Base-by-base conservation (phyloP, 2,797 vertebrate genomes). In the Poecilia gillii region DNA sequence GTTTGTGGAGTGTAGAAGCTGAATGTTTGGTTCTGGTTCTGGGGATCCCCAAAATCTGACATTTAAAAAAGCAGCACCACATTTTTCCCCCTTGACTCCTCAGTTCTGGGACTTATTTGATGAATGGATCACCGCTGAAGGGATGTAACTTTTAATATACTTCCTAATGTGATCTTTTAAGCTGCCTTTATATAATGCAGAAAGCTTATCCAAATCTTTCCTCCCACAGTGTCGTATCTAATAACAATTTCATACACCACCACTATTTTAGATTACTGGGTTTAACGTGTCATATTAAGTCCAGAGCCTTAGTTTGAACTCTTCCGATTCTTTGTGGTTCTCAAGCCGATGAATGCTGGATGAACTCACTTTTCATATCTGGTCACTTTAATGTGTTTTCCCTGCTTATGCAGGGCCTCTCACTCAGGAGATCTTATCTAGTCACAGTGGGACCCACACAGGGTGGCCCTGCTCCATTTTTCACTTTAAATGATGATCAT, bases 401-500 rank as follows among this genome's bases (percentile, higher is more conserved):
- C 59, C 46, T 74, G 82, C 74, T 88, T 46, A 45, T 71, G 68
- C 73, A 75, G 16, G 36, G 57, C 76, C 11, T 41, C 41, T 47
- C 68, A 80, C 49, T 28, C 51, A 72, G 49, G 41, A 80, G 45
- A 79, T 80, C 75, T 41, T 3, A 12, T 79, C 74, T 57, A 3
- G 13, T 79, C 81, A 41, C 73, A 79, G 72, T 39, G 9, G 71
- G 83, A 81, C 76, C 47, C 73, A 66, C 76, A 49, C 80, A 28
- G 83, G 79, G 81, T 80, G 83, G 81, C 81, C 85, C 20, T 18
- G 66, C 49, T 80, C 82, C 72, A 57, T 83, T 76, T 84, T 90
- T 90, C 55, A 75, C 33, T 85, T 86, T 76, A 88, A 90, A 87
- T 55, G 79, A 90, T 86, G 81, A 78, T 81, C 64, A 79, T 91